Conservation (phyloP, 2,888 invertebrate species). For the Galerucella pusilla region DNA sequence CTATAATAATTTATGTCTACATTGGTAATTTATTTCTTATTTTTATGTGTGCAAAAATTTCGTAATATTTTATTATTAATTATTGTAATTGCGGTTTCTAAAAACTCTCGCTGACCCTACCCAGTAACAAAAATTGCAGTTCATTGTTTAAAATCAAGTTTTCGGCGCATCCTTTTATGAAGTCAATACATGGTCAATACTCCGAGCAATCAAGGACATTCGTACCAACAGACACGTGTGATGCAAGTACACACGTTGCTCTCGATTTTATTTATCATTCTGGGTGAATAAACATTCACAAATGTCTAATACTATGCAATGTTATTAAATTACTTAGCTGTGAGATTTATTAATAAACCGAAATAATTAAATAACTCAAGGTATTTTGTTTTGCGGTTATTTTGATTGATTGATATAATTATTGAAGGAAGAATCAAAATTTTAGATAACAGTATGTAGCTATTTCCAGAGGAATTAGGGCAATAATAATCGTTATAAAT, state of each 20-base stretch:
- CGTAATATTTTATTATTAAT: background rate
- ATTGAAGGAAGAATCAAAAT: too few relatives aligned
- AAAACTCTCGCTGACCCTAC: background rate
- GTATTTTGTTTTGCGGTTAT: too few relatives aligned
- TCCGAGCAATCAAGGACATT: background rate
- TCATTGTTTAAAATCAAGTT: background rate
- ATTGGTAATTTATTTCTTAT: background rate
- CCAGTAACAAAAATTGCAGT: background rate
- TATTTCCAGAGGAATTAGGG: too few relatives aligned
- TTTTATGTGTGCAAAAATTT: background rate
- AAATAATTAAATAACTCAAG: background rate
- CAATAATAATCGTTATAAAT: too few relatives aligned
- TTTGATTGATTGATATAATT: too few relatives aligned
- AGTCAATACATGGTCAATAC: background rate
- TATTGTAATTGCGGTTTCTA: background rate
- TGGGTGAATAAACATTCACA: background rate
- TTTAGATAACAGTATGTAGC: too few relatives aligned
- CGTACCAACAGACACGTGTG: background rate
- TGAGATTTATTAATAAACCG: background rate
- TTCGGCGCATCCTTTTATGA: background rate
- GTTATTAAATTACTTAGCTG: constrained; percentile 1
- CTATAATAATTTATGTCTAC: background rate
- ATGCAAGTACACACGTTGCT: background rate
- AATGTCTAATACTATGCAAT: background rate
- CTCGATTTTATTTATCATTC: background rate